Conservation (phyloP, 2,888 invertebrate genomes). For the Gryllus longicercus region DNA sequence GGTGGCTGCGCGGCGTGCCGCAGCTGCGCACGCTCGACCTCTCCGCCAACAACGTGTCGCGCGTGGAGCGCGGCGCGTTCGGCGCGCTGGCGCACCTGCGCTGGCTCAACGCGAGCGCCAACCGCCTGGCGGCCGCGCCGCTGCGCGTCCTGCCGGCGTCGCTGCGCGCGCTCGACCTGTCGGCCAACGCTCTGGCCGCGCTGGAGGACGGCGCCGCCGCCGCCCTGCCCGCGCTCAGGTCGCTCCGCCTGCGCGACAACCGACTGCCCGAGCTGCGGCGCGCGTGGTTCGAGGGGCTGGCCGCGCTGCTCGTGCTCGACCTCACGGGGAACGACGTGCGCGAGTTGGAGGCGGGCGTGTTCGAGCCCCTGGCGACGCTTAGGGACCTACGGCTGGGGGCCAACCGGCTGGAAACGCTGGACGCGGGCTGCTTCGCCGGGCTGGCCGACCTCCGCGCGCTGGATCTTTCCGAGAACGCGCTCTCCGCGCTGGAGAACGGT, state of each 20-base stretch:
- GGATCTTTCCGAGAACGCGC: constrained; percentile 59
- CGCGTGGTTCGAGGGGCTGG: constrained; percentile 29
- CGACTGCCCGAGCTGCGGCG: constrained; percentile 34
- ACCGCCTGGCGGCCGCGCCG: constrained; percentile 38
- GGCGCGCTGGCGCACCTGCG: not conserved
- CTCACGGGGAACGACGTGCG: constrained; percentile 73
- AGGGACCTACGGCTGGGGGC: not conserved
- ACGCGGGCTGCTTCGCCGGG: not conserved
- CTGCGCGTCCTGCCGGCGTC: constrained; percentile 41
- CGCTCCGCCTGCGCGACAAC: constrained; percentile 43
- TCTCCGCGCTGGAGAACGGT: constrained; percentile 48
- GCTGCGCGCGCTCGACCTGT: constrained; percentile 43
- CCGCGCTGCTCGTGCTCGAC: constrained; percentile 66
- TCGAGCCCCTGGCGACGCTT: not conserved
- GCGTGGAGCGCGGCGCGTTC: constrained; percentile 55
- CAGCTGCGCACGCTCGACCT: constrained; percentile 73
- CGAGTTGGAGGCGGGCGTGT: constrained; percentile 59
- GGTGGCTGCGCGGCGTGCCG: constrained; percentile 26
- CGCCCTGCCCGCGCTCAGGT: constrained; percentile 34
- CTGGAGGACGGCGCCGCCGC: constrained; percentile 36
- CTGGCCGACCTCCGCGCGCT: constrained; percentile 51
- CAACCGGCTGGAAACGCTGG: not conserved
- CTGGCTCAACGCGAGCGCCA: not conserved
- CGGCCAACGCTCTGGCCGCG: constrained; percentile 39
- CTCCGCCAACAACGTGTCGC: constrained; percentile 69